Evolutionary conservation across 2,113 vertebrate genomes (phyloP).

Genomic region (Hippocampus mohnikei): DNA sequence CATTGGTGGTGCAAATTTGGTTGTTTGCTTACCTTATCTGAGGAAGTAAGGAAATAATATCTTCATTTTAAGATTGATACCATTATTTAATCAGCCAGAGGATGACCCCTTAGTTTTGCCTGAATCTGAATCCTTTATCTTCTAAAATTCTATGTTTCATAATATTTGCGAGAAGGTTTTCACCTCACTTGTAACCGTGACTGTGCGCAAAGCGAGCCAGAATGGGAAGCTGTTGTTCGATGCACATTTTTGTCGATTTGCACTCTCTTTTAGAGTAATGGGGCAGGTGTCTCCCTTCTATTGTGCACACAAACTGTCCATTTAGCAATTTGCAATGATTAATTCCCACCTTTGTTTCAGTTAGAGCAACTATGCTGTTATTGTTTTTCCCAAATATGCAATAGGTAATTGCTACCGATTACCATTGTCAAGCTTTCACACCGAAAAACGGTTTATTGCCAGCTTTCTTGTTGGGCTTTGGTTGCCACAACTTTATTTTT

Average conservation of each 20-base stretch:
- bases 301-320: constrained; percentile 1
- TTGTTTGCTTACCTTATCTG: not conserved
- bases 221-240: not conserved
- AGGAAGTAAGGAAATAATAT: not conserved
- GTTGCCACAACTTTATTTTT: not conserved
- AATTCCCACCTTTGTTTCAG: not conserved
- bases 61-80: not conserved
- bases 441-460: not conserved
- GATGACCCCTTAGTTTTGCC: not conserved
- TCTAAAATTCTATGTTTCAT: not conserved
- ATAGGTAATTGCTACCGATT: not conserved
- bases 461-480: not conserved
- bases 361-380: not conserved
- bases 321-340: not conserved
- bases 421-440: not conserved
- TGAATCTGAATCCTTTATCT: not conserved
- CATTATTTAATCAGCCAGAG: not conserved
- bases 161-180: not conserved
- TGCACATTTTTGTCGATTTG: not conserved
- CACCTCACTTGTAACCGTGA: not conserved
- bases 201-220: not conserved
- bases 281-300: not conserved
- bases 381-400: not conserved
- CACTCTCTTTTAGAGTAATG: not conserved
- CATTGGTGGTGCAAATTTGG: not conserved